phyloP scores from a whole-genome alignment of 2,797 vertebrate species.

The Onychomys torridus region DNA sequence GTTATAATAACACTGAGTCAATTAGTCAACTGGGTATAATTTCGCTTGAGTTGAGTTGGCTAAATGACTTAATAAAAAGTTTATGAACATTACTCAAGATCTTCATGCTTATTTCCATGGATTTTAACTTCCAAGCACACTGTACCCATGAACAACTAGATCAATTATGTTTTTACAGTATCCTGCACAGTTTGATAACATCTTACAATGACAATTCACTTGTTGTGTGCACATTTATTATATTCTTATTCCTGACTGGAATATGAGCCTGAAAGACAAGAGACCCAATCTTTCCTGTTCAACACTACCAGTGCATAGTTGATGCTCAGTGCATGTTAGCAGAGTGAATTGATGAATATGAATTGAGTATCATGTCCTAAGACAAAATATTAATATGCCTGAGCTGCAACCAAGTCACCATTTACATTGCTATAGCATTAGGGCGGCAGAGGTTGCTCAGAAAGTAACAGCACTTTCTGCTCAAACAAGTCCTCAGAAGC shows the following conservation, averaged over 20 bases:
- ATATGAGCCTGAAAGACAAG: slow-evolving; percentile 7
- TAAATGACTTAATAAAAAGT: slow-evolving; percentile 44
- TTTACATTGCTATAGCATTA: slow-evolving; percentile 44
- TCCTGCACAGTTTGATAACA: neutral
- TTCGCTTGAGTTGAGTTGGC: neutral
- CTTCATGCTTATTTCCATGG: neutral
- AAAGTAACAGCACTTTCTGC: neutral
- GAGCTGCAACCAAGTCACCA: slow-evolving; percentile 1
- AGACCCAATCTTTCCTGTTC: neutral
- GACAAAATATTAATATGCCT: slow-evolving; percentile 38
- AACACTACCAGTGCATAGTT: neutral
- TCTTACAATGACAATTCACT: neutral
- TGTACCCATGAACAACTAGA: neutral
- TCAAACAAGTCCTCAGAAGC: neutral
- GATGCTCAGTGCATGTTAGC: neutral
- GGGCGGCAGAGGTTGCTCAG: neutral
- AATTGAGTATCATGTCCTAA: neutral
- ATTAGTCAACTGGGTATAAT: neutral
- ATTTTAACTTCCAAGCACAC: slow-evolving; percentile 18
- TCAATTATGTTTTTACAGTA: neutral
- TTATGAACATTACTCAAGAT: neutral
- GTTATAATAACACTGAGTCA: neutral
- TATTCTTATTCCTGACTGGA: neutral
- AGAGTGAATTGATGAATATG: neutral
- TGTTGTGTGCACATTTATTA: neutral